Evolutionary conservation across 2,888 invertebrate species (phyloP), one percentile per base, ranked within the genome.

Genomic region (Halocaridina rubra): DNA sequence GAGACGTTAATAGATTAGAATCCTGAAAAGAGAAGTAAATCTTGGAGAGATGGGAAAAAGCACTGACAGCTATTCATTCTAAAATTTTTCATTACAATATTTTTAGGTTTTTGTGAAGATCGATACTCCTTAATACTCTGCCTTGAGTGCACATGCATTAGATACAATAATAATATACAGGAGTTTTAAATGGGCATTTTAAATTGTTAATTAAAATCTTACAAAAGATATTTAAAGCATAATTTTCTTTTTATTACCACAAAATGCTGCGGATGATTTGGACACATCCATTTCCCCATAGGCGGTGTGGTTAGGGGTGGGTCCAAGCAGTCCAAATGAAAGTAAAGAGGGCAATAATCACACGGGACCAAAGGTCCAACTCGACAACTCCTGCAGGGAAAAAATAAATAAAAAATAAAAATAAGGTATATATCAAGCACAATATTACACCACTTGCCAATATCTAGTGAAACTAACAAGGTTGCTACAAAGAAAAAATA

Each of bases 241-340:
- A 19, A 27, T 39, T n/a, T 3, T 7, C n/a, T 24, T 22, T 32
- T 7, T 8, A 57, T 88, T 75, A 88, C 88, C 90, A 98, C 93
- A 88, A 94, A 94, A 89, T 97, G 96, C 91, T 99, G 97, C 0
- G 96, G 95, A 91, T 99, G 99, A 91, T 97, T 96, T 0, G 98
- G 98, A 91, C 99, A 99, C 97, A 98, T 98, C 98, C 98, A 99
- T 24, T 96, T 93, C 0, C 96, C 96, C 2, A 95, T 94, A 0
- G 98, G 98, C 32, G 88, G 92, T 0, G 95, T 94, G 0, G 97
- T 96, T 80, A 99, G 92, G 0, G 98, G 98, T 0, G 98, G 98
- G 91, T 97, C 95, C 87, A 98, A 91, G 90, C 99, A 99, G 91
- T 99, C 98, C 92, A 96, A 93, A 91, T 99, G 99, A 90, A 95